Base-by-base conservation (phyloP, 2,888 invertebrate genomes). In the Cryptocephalus moraei region DNA sequence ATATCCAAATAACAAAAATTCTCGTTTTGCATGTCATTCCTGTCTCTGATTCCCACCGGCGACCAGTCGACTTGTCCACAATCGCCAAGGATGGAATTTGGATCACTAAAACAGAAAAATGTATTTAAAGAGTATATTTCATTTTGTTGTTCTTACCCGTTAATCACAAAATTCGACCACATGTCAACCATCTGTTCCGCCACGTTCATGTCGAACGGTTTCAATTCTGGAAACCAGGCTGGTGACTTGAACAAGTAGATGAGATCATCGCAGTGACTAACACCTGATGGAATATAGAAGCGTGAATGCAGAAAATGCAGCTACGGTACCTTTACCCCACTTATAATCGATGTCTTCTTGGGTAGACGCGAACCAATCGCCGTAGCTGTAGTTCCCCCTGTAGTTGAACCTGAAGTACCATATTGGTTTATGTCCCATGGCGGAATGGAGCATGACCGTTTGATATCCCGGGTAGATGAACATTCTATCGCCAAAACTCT, bases 251-350 rank as follows among this genome's bases (percentile, higher is more conserved):
- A 75, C 4, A 76, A 59, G 53, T 77, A 77, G 40, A 76, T 63
- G 12, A 77, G 57, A 56, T 77, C 77, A 57, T 78, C 77, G 51
- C 75, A 75, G 56, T 78, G 78, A 0, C 72, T 70, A 1, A 72
- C 70, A 39, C 66, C 69, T 68, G 33, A 62, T 60, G 44, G 46
- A 9, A 44, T 31, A 32, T 22, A 9, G 8, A 14, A 13, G 11
- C 32, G 8, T 32, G 22, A 38, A 8, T 14, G 8, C 10, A 8
- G 11, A 8, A 9, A 3, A 39, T 4, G 12, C 8, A 9, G 3
- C 9, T 9, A n/a, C 4, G 1, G 36, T 22, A 9, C 14, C 12
- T 44, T 55, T 57, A 63, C 66, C 65, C 62, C 66, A 68, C 10
- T 59, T 46, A 46, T 57, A 64, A 32, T 61, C 48, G 14, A 66